Evolutionary conservation across 1,140 invertebrate species (phyloP), one percentile per base, ranked within the genome.

Genomic region (Drosophila parabipectinata): DNA sequence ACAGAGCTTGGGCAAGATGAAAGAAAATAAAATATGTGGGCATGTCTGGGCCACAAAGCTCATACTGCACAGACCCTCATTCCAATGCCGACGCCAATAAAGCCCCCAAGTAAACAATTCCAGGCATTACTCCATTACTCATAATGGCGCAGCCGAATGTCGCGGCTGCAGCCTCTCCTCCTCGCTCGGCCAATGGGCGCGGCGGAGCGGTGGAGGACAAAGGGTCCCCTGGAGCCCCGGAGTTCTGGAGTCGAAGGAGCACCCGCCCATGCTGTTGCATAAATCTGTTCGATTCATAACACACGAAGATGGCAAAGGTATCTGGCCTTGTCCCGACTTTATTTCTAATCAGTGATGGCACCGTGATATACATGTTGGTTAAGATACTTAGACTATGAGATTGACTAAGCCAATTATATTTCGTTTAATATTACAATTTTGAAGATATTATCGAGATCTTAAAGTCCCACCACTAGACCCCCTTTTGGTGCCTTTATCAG

Each of bases 91-190:
- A 59, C 56, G 68, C 64, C 72, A 72, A 79, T 69, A 62, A 69
- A 81, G 77, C 74, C 77, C 77, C 61, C 77, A 45, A 82, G 82
- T 87, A 87, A 82, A 85, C 82, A 85, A 78, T 85, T 81, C 74
- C 78, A 72, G 71, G 82, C 82, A 85, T 85, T 85, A 64, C 77
- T 80, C 77, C 80, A 84, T 84, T 84, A 85, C 82, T 85, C 82
- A 85, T 85, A 72, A 78, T 83, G 79, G 79, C 79, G 66, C 66
- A 78, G 79, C 59, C 60, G 47, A 69, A 69, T 76, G 72, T 76
- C 72, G 72, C 72, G 61, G 74, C 50, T 61, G 60, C 44, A 59
- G 26, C 54, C 51, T 55, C 53, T 28, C 9, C 55, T 62, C 55
- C 28, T 32, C 14, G 39, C 41, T 18, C 41, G 41, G n/a, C 8